Evolutionary conservation across 2,113 vertebrate species (phyloP).

Genomic region (Sialia sialis): DNA sequence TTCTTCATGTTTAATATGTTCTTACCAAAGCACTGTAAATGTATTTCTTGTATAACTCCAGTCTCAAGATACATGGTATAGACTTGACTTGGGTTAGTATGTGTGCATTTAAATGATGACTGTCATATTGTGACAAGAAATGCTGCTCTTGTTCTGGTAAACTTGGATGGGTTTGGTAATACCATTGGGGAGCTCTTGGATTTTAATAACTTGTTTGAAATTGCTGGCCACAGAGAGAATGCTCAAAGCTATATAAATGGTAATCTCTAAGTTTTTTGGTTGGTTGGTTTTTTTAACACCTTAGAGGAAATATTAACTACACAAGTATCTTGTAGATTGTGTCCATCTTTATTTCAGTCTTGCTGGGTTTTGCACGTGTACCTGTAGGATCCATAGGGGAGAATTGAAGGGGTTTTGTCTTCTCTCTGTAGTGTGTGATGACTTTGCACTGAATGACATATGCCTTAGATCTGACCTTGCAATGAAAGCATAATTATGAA

Average conservation of each 20-base stretch:
- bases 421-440: neutral
- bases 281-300: neutral
- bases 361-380: slow-evolving; percentile 51
- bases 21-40: neutral
- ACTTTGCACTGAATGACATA: slow-evolving; percentile 10
- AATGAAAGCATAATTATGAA: neutral
- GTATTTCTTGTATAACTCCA: neutral
- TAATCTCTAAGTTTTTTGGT: neutral
- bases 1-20: neutral
- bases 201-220: neutral
- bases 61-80: neutral
- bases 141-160: slow-evolving; percentile 17
- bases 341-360: slow-evolving; percentile 57
- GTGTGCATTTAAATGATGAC: neutral
- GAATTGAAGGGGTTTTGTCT: neutral
- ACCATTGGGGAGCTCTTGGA: neutral
- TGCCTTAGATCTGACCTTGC: neutral
- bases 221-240: neutral
- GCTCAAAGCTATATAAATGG: neutral
- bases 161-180: neutral
- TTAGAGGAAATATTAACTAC: neutral
- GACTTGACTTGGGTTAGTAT: neutral
- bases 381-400: neutral
- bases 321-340: neutral
- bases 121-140: neutral